Evolutionary conservation across 2,888 invertebrate species (phyloP).

Genomic region (Melanargia galathea): DNA sequence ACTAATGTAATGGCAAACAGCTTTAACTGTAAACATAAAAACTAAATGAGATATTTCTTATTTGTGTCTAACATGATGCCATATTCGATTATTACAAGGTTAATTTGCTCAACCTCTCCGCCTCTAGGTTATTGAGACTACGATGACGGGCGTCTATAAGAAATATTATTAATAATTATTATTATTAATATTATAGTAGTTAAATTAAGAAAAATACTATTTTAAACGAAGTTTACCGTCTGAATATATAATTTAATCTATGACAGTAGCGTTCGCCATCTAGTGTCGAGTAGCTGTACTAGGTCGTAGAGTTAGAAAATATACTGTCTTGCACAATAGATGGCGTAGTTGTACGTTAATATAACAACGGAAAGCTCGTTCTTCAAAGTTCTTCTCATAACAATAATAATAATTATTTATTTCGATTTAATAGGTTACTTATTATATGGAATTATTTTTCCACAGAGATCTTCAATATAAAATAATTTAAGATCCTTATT

Average conservation of each 20-base stretch:
- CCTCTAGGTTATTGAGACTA: slow-evolving; percentile 15
- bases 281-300: slow-evolving; percentile 22
- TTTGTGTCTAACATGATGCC: slow-evolving; percentile 34
- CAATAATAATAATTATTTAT: too few relatives aligned
- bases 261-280: slow-evolving; percentile 15
- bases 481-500: neutral
- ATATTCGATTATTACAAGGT: slow-evolving; percentile 41
- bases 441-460: neutral
- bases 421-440: too few relatives aligned
- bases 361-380: neutral
- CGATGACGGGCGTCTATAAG: slow-evolving; percentile 7
- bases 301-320: neutral
- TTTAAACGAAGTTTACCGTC: neutral
- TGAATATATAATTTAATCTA: neutral
- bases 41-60: slow-evolving; percentile 44
- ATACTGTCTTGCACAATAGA: neutral
- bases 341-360: slow-evolving; percentile 1
- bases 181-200: too few relatives aligned
- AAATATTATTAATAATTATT: neutral
- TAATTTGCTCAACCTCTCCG: slow-evolving; percentile 17
- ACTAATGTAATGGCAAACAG: slow-evolving; percentile 47
- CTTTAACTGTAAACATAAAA: slow-evolving; percentile 37
- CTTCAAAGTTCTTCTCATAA: too few relatives aligned
- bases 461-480: neutral
- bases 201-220: neutral